A percentile compares a stretch with the other conserved stretches of the same genome.
Conservation (phyloP, 2,888 invertebrate genomes). For the Lymantria dispar region DNA sequence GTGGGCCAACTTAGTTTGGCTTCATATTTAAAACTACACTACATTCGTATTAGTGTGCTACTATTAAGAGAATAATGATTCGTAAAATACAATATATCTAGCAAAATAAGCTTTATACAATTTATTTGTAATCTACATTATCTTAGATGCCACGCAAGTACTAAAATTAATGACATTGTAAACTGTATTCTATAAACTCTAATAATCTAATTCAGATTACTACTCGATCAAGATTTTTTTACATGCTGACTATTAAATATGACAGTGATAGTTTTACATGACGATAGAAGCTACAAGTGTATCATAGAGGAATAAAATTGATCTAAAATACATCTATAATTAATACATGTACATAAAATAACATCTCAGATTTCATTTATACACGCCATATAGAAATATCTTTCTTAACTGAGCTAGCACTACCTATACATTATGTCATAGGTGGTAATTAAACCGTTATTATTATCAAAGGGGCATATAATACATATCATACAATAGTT, state of each 20-base stretch:
- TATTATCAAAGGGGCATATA: not conserved
- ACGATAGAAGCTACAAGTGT: constrained; percentile 7
- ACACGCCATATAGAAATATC: not conserved
- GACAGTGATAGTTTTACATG: not conserved
- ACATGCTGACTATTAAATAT: not conserved
- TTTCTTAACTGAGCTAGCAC: not conserved
- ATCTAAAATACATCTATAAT: not conserved
- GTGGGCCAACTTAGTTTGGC: constrained; percentile 57
- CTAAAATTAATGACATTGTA: not conserved
- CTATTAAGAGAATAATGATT: constrained; percentile 6
- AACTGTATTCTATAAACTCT: not conserved
- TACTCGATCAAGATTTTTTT: not conserved
- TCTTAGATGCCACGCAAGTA: not conserved
- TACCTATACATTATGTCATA: not conserved
- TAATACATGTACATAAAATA: not conserved
- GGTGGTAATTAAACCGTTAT: not conserved
- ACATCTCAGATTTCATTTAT: not conserved
- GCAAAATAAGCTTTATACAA: not conserved
- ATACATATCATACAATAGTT: constrained; percentile 8
- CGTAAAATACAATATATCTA: not conserved
- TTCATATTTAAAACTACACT: constrained; percentile 43
- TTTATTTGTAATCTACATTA: not conserved
- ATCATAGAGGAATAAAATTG: not conserved
- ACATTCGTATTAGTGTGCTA: constrained; percentile 11
- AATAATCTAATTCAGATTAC: not conserved